Base-by-base conservation (phyloP, 2,888 invertebrate genomes). In the Oligia strigilis region DNA sequence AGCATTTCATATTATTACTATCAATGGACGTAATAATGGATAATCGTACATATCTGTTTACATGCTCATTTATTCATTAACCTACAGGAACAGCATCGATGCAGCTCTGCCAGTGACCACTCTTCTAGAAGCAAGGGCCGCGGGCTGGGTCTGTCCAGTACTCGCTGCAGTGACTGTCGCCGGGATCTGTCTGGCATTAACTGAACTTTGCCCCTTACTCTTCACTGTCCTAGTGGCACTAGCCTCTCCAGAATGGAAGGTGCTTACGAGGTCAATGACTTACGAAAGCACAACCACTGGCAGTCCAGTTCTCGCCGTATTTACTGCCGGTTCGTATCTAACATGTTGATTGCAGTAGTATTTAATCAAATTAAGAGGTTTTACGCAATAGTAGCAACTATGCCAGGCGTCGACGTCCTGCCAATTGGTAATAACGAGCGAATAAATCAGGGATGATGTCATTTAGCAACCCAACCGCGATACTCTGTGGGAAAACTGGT, bases 281-380 rank as follows among this genome's bases (percentile, higher is more conserved):
- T 97, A 97, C 83, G 97, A 97, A 90, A 97, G 97, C 86, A 93
- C 97, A 5, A 95, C 97, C 17, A 98, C 98, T 69, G 98, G 98
- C 55, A 98, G 97, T 83, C 98, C 97, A 4, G 97, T 98, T 4
- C 91, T 98, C 49, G 98, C 98, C n/a, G 97, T 98, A 60, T 97
- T 98, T 89, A 97, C 97, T 77, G 97, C 97, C 90, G 97, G 97
- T 97, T 89, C 83, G 92, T 89, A 65, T 75, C 23, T 29, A n/a
- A 46, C 43, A 72, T 69, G 58, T 43, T 85, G 72, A 52, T 76
- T 78, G 58, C 58, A 62, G 36, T 71, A 65, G 29, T 72, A 69
- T 55, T 75, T 55, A 70, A 64, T 43, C 43, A 66, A 75, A 73
- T 81, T 78, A 73, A 49, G 19, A 49, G 17, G 17, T 46, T 78